These are phyloP conservation scores for Pelodiscus sinensis DNA, from an alignment of 2,113 vertebrate species.

Conservation along the genomic window DNA sequence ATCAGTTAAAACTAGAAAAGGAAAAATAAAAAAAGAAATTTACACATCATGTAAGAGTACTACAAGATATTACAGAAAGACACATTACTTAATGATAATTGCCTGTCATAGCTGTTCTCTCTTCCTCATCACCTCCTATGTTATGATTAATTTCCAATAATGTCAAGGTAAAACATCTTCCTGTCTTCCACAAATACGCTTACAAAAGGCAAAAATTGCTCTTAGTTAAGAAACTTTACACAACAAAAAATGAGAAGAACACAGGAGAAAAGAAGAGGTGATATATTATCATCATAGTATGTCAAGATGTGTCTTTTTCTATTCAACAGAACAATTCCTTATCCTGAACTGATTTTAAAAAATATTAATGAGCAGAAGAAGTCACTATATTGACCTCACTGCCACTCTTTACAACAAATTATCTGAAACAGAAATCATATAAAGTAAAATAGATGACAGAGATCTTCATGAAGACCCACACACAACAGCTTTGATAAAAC, in stretches of 20 bases:
- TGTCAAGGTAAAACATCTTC: neutral
- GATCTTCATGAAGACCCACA: neutral
- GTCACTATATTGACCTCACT: neutral
- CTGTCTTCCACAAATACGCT: neutral
- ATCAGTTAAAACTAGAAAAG: slow-evolving; percentile 84
- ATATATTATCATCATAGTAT: neutral
- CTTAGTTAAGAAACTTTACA: neutral
- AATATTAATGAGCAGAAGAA: neutral
- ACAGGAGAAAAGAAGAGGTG: neutral
- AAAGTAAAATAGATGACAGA: neutral
- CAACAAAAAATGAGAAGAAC: neutral
- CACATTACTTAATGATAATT: neutral
- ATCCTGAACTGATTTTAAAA: neutral
- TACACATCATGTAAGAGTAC: neutral
- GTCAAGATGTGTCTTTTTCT: neutral
- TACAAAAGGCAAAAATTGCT: neutral
- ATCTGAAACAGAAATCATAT: neutral
- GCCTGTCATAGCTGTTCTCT: rapidly evolving
- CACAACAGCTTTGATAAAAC: neutral
- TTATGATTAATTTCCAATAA: neutral
- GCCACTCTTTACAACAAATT: neutral
- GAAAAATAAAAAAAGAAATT: neutral
- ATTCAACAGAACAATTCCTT: neutral
- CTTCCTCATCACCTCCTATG: neutral
- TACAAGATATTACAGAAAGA: neutral